Base-by-base conservation (phyloP, 2,888 invertebrate genomes). In the Phrixothrix hirtus region DNA sequence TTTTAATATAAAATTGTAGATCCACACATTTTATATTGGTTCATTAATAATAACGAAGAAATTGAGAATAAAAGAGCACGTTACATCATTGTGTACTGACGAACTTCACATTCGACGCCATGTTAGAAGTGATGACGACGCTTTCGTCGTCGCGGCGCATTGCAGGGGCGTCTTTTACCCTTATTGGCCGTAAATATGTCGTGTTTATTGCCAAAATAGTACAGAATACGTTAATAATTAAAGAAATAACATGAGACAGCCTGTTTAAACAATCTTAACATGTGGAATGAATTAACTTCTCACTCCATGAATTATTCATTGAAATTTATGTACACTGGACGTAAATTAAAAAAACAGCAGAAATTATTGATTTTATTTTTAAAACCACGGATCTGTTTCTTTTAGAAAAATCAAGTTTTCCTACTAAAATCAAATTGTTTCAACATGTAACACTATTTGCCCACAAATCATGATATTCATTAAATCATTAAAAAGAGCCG, bases 71-170 rank as follows among this genome's bases (percentile, higher is more conserved):
- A 21, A 35, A n/a, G 39, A 14, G 27, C 42, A 34, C 41, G 25
- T 41, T 30, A 48, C 26, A 35, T 42, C 42, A 53, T 32, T 47
- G 30, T 45, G 26, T 25, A 51, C 21, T 41, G 29, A 42, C 46
- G 37, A 35, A 47, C 38, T 47, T 31, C 32, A 45, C 55, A 32
- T 47, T 39, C 34, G 58, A 57, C 63, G 63, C 63, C 63, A 63
- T 63, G 48, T 55, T 54, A 45, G 53, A 11, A 42, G 55, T 52
- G 56, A 42, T 51, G 48, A 34, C 58, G 60, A 60, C 59, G 62
- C 59, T 56, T 53, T 45, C 57, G 61, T 45, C 57, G 61, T 58
- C 59, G 57, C 64, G 48, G 64, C 64, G 64, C 64, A 63, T 55
- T 63, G 63, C 63, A 59, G 63, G 38, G 47, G 47, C 53, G 48